Evolutionary conservation across 2,797 vertebrate genomes (phyloP), one percentile per base, ranked within the genome.

Genomic region (Anolis apletophallus): DNA sequence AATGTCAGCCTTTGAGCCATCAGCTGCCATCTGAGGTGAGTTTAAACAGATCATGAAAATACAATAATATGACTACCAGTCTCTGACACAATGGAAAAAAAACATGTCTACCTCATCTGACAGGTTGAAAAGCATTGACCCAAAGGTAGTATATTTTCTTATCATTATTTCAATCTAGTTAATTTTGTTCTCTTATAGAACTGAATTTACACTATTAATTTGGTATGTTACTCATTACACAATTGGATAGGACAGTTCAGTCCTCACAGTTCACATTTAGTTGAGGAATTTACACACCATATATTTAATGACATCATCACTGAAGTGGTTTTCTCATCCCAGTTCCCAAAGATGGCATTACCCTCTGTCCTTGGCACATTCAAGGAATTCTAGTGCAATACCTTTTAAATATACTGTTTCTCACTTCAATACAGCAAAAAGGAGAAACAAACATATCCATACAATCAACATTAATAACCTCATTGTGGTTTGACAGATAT

Each of bases 381-480:
- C n/a, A 90, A 85, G 19, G 29, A 73, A 67, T 8, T 74, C 0
- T 1, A 14, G 52, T 14, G 54, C 32, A 69, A 84, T 6, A 19
- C 1, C 21, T 32, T 83, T 90, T 34, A 16, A 83, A 36, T 19
- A 13, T 73, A 80, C 88, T 50, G 23, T 80, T 86, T 81, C 5
- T 54, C 67, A 72, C 26, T 85, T 75, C 13, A 76, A 72, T 52
- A 85, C 8, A 8, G 11, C 23, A 11, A 21, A 76, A 0, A 79
- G 71, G 54, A 23, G 54, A 87, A 84, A 64, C 81, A 87, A 69
- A 21, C 17, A 9, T 10, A 26, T 21, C 81, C 69, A 83, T 74
- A 86, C 29, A 57, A 55, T 83, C n/a, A 26, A 19, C 71, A 87
- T 1, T 52, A 77, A 34, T n/a, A 87, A 67, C 80, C 52, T 46